Evolutionary conservation across 2,113 vertebrate species (phyloP).

Genomic region (Pao palembangensis): DNA sequence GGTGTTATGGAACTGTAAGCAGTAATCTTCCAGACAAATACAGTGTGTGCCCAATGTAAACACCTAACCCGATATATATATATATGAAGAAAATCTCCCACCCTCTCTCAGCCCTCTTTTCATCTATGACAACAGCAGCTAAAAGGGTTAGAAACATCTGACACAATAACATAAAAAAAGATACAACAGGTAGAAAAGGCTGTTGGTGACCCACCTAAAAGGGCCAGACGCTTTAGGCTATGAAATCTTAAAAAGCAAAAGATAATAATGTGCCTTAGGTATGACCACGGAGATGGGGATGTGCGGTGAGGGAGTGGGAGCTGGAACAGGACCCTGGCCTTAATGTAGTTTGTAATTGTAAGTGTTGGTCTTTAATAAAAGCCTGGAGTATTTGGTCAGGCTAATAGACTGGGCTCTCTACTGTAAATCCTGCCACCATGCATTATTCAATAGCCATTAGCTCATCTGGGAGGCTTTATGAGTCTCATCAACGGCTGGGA

Average conservation of each 20-base stretch:
- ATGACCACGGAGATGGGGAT: constrained; percentile 36
- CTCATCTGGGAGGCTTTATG: constrained; percentile 75
- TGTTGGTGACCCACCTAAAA: constrained; percentile 59
- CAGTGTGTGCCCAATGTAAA: constrained; percentile 4
- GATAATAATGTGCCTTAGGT: constrained; percentile 50
- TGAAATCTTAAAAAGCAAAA: constrained; percentile 66
- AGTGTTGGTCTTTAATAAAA: constrained; percentile 78
- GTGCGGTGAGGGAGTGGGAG: constrained; percentile 35
- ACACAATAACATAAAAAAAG: constrained; percentile 44
- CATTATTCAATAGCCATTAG: constrained; percentile 71
- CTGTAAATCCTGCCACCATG: constrained; percentile 76
- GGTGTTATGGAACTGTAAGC: constrained; percentile 32
- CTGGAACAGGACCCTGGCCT: constrained; percentile 58
- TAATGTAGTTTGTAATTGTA: constrained; percentile 78
- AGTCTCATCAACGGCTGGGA: constrained; percentile 66
- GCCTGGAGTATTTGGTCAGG: constrained; percentile 74
- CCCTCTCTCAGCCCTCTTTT: constrained; percentile 38
- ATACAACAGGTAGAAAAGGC: constrained; percentile 54
- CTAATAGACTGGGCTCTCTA: constrained; percentile 75
- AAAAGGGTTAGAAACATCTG: constrained; percentile 60
- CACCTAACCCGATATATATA: too few relatives aligned
- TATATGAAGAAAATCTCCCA: too few relatives aligned
- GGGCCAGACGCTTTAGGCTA: constrained; percentile 51
- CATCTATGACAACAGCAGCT: constrained; percentile 36
- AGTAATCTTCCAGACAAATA: constrained; percentile 29